phyloP scores from a whole-genome alignment of 1,140 invertebrate genomes.

The Physella acuta region DNA sequence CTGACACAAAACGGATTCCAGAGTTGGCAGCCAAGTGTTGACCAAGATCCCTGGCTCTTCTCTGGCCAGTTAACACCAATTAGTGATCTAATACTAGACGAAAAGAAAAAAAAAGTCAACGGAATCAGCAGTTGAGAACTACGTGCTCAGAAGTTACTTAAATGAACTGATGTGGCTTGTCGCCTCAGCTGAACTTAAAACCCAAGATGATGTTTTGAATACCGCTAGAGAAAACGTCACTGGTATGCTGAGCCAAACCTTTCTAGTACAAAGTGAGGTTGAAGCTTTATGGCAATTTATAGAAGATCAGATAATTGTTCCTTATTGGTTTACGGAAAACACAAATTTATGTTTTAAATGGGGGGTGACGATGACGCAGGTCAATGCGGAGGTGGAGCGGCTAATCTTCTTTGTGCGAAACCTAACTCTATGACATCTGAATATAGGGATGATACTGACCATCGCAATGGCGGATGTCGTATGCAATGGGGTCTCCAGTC shows the following conservation, averaged over 20 bases:
- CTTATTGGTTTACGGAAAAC: constrained; percentile 22
- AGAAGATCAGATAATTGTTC: constrained; percentile 14
- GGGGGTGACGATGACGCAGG: constrained; percentile 27
- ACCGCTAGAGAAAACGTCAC: background rate
- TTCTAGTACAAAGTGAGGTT: constrained; percentile 9
- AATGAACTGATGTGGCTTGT: constrained; percentile 13
- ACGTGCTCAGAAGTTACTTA: constrained; percentile 13
- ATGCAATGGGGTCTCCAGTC: constrained; percentile 30
- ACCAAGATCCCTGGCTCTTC: constrained; percentile 24
- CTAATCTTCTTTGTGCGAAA: constrained; percentile 23
- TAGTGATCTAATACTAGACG: constrained; percentile 13
- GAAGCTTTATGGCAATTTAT: constrained; percentile 13
- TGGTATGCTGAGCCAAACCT: background rate
- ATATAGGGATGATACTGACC: constrained; percentile 31
- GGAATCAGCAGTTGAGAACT: background rate
- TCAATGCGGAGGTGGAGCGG: constrained; percentile 30
- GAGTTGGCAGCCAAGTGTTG: constrained; percentile 22
- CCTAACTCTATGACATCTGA: constrained; percentile 24
- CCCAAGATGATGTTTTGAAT: background rate
- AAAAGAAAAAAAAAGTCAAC: background rate
- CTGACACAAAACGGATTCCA: background rate
- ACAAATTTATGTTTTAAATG: constrained; percentile 29
- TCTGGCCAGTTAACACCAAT: constrained; percentile 19
- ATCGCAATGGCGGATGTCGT: constrained; percentile 26
- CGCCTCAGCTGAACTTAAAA: background rate